Base-by-base conservation (phyloP, 2,113 vertebrate genomes). In the Phylloscopus trochilus region DNA sequence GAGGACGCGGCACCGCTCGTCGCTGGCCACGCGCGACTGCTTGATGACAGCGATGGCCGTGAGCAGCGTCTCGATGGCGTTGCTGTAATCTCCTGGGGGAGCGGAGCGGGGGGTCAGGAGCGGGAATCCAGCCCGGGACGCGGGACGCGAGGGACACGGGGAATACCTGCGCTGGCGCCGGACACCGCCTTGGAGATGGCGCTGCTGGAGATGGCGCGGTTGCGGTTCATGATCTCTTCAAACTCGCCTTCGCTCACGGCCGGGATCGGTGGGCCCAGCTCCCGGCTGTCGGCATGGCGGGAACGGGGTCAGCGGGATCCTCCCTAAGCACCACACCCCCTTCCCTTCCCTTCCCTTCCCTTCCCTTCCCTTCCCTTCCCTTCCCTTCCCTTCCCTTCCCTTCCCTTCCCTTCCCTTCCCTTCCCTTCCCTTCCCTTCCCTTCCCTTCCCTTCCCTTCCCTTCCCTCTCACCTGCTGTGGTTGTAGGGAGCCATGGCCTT, bases 31-130 rank as follows among this genome's bases (percentile, higher is more conserved):
- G 19, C 98, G 98, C 12, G 99, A 99, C 98, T 99, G 99, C 94
- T 99, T 99, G 97, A 99, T 99, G 90, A 99, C 98, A 1, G 99
- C 98, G 37, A 99, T 99, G 88, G 99, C 99, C 2, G 99, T 99
- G 63, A 99, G 97, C 66, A 99, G 98, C 2, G 99, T 99, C 98
- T 99, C 99, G 75, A 99, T 99, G 33, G 99, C 98, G 4, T 98
- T 98, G 35, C 98, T 98, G 91, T 98, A 98, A 85, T 99, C 98
- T 28, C 99, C 99, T 99, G 89, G 14, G 15, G 30, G 19, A 13
- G 51, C 9, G 1, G 51, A 49, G 7, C 27, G 11, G 7, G 33
- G 62, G 33, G 10, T 47, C 26, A 59, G 69, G 64, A 66, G 28
- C 1, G 4, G 6, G 24, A 53, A 63, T 6, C 41, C 27, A 9